Conservation (phyloP, 2,113 vertebrate species). For the Rhea americana region DNA sequence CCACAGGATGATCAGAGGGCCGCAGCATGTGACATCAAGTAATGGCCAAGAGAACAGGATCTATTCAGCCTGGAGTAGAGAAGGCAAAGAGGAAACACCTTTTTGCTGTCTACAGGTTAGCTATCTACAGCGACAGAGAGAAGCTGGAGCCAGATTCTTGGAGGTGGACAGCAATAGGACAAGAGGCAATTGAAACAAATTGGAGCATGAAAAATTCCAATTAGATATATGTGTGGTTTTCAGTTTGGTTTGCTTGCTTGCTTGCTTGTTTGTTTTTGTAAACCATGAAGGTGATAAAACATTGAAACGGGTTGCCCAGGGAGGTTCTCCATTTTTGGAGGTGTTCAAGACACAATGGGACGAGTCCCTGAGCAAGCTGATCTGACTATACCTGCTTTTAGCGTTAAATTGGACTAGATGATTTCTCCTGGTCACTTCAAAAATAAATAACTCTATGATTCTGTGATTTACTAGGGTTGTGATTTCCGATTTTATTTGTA, state of each 20-base stretch:
- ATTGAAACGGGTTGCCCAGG: not conserved
- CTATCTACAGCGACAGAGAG: not conserved
- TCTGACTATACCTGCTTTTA: not conserved
- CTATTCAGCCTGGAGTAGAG: not conserved
- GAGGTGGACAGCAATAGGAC: not conserved
- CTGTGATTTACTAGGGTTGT: not conserved
- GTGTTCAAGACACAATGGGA: not conserved
- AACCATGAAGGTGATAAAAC: not conserved
- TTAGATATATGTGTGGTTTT: not conserved
- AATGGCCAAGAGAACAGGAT: not conserved
- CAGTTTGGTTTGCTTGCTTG: too few relatives aligned
- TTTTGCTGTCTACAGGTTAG: not conserved
- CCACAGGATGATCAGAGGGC: not conserved
- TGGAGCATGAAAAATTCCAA: not conserved
- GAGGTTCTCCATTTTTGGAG: not conserved
- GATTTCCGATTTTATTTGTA: not conserved
- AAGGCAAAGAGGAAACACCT: not conserved
- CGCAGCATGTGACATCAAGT: not conserved
- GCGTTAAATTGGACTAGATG: not conserved
- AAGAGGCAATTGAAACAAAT: not conserved
- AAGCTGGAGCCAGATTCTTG: not conserved
- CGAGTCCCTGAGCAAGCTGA: not conserved
- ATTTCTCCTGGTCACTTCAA: not conserved
- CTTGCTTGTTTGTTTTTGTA: not conserved
- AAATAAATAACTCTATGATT: not conserved